Evolutionary conservation across 2,113 vertebrate genomes (phyloP).

Genomic region (Aegypius monachus): DNA sequence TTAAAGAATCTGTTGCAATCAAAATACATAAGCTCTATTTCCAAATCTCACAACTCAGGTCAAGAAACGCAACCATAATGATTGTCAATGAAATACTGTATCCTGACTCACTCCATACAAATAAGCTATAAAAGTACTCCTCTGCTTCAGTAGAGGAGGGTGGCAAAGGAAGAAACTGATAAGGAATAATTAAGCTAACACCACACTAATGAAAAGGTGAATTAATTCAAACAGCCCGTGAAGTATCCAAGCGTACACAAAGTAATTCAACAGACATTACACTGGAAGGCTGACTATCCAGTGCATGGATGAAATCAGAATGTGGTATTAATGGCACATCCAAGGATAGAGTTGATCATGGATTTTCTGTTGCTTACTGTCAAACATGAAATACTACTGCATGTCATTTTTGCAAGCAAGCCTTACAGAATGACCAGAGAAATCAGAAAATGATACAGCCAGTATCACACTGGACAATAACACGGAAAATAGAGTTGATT

Average conservation of each 20-base stretch:
- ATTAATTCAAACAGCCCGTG: not conserved
- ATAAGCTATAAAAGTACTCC: not conserved
- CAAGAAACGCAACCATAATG: not conserved
- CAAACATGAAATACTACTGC: not conserved
- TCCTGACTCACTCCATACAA: conserved; percentile 16
- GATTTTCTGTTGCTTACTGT: not conserved
- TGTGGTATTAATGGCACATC: not conserved
- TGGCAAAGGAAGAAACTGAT: not conserved
- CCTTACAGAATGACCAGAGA: not conserved
- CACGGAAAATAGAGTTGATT: not conserved
- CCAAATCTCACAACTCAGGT: not conserved
- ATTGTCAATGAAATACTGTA: not conserved
- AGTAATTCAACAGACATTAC: not conserved
- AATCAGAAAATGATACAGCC: not conserved
- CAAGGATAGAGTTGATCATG: not conserved
- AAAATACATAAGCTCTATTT: not conserved
- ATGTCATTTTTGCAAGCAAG: not conserved
- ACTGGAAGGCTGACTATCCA: not conserved
- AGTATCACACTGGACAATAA: not conserved
- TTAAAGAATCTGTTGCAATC: not conserved
- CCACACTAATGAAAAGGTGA: not conserved
- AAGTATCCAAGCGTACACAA: not conserved
- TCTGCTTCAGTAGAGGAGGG: not conserved
- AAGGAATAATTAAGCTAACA: conserved; percentile 17
- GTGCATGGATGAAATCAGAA: not conserved